Evolutionary conservation across 2,797 vertebrate genomes (phyloP).

Genomic region (Mallotus villosus): DNA sequence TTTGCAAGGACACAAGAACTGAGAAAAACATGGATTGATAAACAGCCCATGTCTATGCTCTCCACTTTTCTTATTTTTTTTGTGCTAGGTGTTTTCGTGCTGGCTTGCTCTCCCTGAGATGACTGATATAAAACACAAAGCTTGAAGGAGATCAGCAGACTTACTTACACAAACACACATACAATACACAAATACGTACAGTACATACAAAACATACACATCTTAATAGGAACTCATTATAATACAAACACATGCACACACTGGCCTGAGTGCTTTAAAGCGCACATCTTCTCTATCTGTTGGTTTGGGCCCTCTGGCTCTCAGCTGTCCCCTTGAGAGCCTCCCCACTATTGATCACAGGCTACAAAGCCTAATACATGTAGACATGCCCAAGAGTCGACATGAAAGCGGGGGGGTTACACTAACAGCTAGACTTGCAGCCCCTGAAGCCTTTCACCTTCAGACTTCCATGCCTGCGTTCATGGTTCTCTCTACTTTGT

Average conservation of each 20-base stretch:
- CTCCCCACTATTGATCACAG: constrained; percentile 58
- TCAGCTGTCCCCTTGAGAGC: constrained; percentile 55
- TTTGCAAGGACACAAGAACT: too few species aligned
- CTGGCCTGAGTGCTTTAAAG: constrained; percentile 35
- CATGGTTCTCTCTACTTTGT: constrained; percentile 46
- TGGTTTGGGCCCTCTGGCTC: constrained; percentile 49
- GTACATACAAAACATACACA: background rate
- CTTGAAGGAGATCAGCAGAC: constrained; percentile 23
- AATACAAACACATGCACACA: background rate
- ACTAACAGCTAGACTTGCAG: constrained; percentile 25
- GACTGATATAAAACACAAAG: constrained; percentile 50
- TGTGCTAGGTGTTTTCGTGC: constrained; percentile 39
- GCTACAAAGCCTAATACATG: constrained; percentile 48
- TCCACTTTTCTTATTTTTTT: constrained; percentile 1
- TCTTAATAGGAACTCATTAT: too few species aligned
- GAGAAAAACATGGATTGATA: too few species aligned
- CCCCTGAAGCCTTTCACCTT: constrained; percentile 35
- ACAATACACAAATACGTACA: background rate
- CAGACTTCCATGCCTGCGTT: background rate
- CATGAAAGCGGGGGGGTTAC: constrained; percentile 23
- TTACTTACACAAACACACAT: constrained; percentile 4
- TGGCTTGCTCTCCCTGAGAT: constrained; percentile 39
- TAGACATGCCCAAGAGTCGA: constrained; percentile 46
- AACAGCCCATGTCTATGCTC: background rate
- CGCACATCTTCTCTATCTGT: constrained; percentile 32